Percentiles rank a stretch among this genome's conserved stretches.
phyloP scores from a whole-genome alignment of 2,888 invertebrate species.

The Beris morrisii region DNA sequence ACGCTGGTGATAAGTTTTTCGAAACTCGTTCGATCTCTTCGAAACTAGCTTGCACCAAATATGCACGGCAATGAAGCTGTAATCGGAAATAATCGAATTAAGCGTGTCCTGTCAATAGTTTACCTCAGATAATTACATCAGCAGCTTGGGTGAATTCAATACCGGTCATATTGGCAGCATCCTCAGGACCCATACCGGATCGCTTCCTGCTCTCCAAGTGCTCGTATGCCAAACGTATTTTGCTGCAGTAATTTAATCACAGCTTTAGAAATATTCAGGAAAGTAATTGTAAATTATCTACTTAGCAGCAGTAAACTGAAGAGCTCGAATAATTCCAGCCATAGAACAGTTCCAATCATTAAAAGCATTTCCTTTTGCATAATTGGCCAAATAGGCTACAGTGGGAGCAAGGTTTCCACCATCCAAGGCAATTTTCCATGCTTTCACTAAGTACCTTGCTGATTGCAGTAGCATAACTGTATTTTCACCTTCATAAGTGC shows the following conservation, averaged over 20 bases:
- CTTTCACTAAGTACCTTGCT: constrained; percentile 80
- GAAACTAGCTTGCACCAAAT: constrained; percentile 72
- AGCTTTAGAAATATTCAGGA: neutral
- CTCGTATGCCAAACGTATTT: constrained; percentile 70
- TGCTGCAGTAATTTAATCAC: constrained; percentile 57
- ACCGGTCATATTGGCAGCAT: constrained; percentile 86
- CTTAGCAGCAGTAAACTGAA: constrained; percentile 60
- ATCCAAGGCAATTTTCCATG: constrained; percentile 68
- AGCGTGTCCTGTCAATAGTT: too few species aligned
- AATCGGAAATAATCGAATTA: too few species aligned
- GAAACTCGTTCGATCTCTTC: constrained; percentile 60
- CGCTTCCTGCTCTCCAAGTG: constrained; percentile 71
- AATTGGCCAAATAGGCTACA: constrained; percentile 65
- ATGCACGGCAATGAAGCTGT: constrained; percentile 81
- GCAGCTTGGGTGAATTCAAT: constrained; percentile 82
- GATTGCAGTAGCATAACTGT: constrained; percentile 91
- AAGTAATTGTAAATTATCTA: constrained; percentile 41
- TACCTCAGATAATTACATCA: constrained; percentile 60
- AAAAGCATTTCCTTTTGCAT: constrained; percentile 41
- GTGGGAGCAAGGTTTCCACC: constrained; percentile 68
- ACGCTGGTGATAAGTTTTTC: constrained; percentile 61
- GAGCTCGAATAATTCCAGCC: constrained; percentile 56
- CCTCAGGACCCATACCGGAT: constrained; percentile 68
- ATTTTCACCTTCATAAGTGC: constrained; percentile 97
- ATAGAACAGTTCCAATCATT: constrained; percentile 50